Evolutionary conservation across 2,113 vertebrate species (phyloP).

Genomic region (Rissa tridactyla): DNA sequence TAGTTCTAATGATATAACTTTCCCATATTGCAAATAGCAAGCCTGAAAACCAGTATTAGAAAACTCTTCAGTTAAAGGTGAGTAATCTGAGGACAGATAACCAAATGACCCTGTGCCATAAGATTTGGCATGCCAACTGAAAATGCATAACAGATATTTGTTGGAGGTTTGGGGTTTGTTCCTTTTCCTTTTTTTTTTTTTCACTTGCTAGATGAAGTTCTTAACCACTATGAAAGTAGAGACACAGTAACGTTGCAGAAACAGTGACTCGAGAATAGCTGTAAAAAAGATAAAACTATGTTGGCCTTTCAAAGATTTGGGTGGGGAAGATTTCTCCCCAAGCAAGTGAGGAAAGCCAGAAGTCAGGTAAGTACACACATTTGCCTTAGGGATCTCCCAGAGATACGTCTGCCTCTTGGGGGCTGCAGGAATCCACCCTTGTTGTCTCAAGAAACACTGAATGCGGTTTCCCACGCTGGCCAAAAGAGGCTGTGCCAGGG

Average conservation of each 20-base stretch:
- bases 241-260: background rate
- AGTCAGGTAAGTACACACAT: background rate
- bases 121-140: background rate
- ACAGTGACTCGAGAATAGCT: background rate
- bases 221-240: background rate
- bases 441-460: background rate
- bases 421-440: background rate
- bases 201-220: background rate
- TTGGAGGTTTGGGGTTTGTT: background rate
- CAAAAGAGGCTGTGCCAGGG: background rate
- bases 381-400: background rate
- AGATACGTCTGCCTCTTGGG: background rate
- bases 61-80: background rate
- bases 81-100: background rate
- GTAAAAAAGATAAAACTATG: background rate
- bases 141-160: background rate
- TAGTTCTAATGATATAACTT: background rate
- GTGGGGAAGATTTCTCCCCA: background rate
- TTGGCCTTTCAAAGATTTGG: background rate
- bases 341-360: background rate
- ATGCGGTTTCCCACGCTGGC: background rate
- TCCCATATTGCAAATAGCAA: background rate
- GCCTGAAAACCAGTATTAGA: background rate
- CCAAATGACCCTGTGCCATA: rapidly evolving
- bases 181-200: background rate